Evolutionary conservation across 2,888 invertebrate genomes (phyloP).

Genomic region (Celastrina argiolus): DNA sequence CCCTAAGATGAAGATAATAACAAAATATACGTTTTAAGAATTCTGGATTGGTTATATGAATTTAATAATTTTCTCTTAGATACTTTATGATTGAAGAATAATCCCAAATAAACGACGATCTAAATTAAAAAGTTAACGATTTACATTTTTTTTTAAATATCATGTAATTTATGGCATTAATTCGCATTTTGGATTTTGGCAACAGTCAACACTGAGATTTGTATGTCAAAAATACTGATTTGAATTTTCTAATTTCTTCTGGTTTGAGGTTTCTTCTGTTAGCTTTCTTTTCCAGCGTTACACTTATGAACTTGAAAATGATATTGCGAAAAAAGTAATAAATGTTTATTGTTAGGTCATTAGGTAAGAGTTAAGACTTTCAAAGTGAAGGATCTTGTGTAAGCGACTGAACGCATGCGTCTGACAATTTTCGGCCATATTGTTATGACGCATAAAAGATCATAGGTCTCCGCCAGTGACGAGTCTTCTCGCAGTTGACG

Average conservation of each 20-base stretch:
- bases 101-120: too few species aligned
- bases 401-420: constrained; percentile 59
- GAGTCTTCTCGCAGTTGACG: constrained; percentile 92
- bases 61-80: too few species aligned
- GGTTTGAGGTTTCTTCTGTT: neutral
- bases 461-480: constrained; percentile 88
- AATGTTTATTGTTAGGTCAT: neutral
- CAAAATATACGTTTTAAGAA: too few species aligned
- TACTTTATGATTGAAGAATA: too few species aligned
- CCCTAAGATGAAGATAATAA: too few species aligned
- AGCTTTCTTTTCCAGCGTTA: neutral
- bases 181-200: neutral
- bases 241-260: neutral
- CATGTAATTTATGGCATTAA: too few species aligned
- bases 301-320: neutral
- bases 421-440: constrained; percentile 80
- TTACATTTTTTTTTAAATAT: too few species aligned
- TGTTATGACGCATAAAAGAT: constrained; percentile 87
- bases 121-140: too few species aligned
- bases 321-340: neutral
- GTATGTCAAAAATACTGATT: neutral
- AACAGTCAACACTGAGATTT: neutral
- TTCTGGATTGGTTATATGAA: too few species aligned
- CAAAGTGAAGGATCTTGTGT: neutral
- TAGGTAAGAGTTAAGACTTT: neutral